These are phyloP conservation scores for Odontesthes bonariensis DNA, from an alignment of 2,113 vertebrate species.

Conservation along the genomic window DNA sequence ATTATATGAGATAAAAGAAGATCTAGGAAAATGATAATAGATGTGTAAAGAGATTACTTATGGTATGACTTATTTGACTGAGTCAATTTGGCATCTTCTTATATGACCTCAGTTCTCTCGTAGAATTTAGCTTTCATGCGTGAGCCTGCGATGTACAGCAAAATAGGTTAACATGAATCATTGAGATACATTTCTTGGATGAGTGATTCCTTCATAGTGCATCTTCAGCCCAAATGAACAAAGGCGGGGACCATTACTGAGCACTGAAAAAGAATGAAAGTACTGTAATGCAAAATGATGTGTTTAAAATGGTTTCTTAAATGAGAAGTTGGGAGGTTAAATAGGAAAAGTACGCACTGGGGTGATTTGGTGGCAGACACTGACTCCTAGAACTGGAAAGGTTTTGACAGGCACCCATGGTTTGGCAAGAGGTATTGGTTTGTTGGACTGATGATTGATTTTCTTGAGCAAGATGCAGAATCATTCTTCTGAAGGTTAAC, in stretches of 20 bases:
- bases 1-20: conserved; percentile 1
- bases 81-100: conserved; percentile 44
- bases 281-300: conserved; percentile 12
- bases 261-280: conserved; percentile 23
- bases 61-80: conserved; percentile 30
- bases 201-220: conserved; percentile 41
- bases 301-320: not conserved
- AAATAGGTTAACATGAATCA: conserved; percentile 62
- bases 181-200: conserved; percentile 47
- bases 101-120: conserved; percentile 20
- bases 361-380: not conserved
- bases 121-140: conserved; percentile 20
- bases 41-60: conserved; percentile 16
- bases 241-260: conserved; percentile 16
- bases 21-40: conserved; percentile 18
- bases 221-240: conserved; percentile 63
- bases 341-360: not conserved
- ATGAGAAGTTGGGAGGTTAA: not conserved
- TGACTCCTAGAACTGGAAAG: not conserved
- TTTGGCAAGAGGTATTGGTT: accelerated
- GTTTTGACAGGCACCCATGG: not conserved
- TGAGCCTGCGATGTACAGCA: conserved; percentile 37
- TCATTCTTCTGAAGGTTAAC: too few relatives aligned
- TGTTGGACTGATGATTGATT: not conserved
- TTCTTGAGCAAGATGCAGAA: too few relatives aligned